Conservation (phyloP, 2,888 invertebrate species). For the Girardia tigrina region DNA sequence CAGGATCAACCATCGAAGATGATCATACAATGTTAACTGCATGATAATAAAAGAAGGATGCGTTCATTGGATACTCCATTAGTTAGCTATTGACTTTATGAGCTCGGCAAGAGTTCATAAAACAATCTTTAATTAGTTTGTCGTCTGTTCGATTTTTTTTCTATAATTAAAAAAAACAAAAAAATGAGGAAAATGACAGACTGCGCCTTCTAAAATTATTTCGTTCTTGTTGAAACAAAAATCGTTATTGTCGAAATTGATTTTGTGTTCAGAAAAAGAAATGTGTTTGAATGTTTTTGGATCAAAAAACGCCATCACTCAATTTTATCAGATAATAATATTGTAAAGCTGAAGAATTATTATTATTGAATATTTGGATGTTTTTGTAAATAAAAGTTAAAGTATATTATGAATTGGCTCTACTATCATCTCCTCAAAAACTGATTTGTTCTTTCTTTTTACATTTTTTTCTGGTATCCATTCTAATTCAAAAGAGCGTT, state of each 20-base stretch:
- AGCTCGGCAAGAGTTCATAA: neutral
- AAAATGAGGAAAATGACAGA: neutral
- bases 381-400: slow-evolving; percentile 11
- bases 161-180: slow-evolving; percentile 7
- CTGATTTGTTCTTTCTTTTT: slow-evolving; percentile 20
- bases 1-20: neutral
- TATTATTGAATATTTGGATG: slow-evolving; percentile 10
- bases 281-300: neutral
- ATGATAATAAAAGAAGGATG: neutral
- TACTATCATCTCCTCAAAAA: neutral
- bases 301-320: neutral
- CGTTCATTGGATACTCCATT: slow-evolving; percentile 17
- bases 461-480: neutral
- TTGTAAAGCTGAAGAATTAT: slow-evolving; percentile 10
- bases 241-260: neutral
- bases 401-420: neutral
- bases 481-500: too few species aligned
- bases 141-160: slow-evolving; percentile 14
- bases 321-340: slow-evolving; percentile 23
- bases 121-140: slow-evolving; percentile 14
- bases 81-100: slow-evolving; percentile 14
- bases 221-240: neutral
- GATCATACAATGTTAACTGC: neutral
- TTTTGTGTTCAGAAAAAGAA: neutral
- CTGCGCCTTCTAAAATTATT: slow-evolving; percentile 16